Conservation (phyloP, 2,113 vertebrate species). For the Chlamydotis undulata region DNA sequence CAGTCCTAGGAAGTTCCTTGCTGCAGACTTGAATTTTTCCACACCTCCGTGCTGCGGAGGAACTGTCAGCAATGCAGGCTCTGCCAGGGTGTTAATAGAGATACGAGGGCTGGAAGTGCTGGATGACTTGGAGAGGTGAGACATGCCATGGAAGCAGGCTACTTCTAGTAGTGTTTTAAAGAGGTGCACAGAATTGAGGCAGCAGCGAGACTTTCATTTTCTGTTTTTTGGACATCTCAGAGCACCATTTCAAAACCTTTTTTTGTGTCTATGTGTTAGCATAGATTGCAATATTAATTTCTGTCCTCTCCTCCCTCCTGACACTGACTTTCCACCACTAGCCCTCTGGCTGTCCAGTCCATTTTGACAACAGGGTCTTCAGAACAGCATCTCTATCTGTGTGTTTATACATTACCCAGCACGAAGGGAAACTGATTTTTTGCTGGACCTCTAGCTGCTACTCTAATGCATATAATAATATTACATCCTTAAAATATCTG, state of each 20-base stretch:
- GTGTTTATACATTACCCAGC: neutral
- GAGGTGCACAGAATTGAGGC: neutral
- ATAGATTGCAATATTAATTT: constrained; percentile 35
- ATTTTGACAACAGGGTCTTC: neutral
- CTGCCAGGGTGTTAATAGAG: neutral
- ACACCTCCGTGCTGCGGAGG: neutral
- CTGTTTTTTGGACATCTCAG: neutral
- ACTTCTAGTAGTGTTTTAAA: neutral
- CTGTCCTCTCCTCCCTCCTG: neutral
- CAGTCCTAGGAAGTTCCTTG: neutral
- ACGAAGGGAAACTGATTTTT: neutral
- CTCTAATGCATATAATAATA: constrained; percentile 4
- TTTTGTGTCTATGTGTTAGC: neutral
- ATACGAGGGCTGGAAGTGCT: neutral
- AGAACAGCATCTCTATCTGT: neutral
- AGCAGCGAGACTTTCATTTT: neutral
- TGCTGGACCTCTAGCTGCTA: neutral
- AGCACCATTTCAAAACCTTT: neutral
- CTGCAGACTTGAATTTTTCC: neutral
- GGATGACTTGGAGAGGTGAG: neutral
- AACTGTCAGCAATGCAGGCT: neutral
- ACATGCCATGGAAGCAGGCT: neutral
- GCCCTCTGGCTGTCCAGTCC: neutral
- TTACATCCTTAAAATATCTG: neutral
- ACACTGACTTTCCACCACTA: neutral